Percentiles rank a stretch among this genome's conserved stretches.
Conservation (phyloP, 37 sponge, comb jelly and placozoan genomes). For the Diacarnus erythraeanus region DNA sequence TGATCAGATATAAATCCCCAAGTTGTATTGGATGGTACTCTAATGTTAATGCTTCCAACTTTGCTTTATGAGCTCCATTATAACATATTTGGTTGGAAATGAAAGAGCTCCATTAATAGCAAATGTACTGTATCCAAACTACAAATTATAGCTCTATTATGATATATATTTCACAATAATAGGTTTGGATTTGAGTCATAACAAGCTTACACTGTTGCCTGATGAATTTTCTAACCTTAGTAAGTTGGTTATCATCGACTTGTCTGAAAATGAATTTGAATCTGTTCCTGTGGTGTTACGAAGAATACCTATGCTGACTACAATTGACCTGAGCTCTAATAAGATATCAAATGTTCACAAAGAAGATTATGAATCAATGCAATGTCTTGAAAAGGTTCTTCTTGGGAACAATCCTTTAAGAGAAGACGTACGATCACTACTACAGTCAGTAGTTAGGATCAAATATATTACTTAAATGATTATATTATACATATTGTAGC, state of each 20-base stretch:
- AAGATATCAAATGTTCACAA: slow-evolving; percentile 16
- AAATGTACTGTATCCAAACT: too few relatives aligned
- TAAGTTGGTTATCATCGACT: slow-evolving; percentile 3
- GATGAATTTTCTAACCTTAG: not conserved
- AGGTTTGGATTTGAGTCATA: not conserved
- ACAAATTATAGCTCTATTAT: too few relatives aligned
- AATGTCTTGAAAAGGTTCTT: not conserved
- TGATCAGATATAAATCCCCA: too few relatives aligned
- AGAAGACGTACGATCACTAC: not conserved
- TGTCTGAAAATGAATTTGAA: slow-evolving; percentile 37
- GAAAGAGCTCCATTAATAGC: too few relatives aligned
- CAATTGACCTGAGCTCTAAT: slow-evolving; percentile 45
- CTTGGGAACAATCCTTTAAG: not conserved
- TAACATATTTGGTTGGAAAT: too few relatives aligned
- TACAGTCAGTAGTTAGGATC: not conserved
- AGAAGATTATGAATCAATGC: not conserved
- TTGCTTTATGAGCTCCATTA: too few relatives aligned
- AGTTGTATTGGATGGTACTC: too few relatives aligned
- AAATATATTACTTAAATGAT: not conserved
- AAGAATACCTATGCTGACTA: slow-evolving; percentile 9
- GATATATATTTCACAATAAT: too few relatives aligned
- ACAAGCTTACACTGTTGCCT: not conserved
- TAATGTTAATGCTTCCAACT: too few relatives aligned
- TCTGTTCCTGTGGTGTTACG: slow-evolving; percentile 26
- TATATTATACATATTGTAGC: too few relatives aligned